phyloP scores from a whole-genome alignment of 2,888 invertebrate genomes.

The Lithophane semibrunnea region DNA sequence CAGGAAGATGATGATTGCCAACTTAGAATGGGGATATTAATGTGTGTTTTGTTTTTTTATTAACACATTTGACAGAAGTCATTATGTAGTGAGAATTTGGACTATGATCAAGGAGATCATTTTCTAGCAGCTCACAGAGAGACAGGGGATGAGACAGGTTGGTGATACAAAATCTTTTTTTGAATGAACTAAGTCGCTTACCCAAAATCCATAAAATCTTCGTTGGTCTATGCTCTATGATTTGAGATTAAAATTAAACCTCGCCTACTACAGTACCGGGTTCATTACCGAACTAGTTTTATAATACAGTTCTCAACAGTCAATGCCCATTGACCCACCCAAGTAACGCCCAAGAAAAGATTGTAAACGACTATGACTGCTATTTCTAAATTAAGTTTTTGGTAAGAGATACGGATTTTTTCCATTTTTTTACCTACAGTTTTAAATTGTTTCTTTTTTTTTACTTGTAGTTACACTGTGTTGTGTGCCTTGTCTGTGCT shows the following conservation, averaged over 20 bases:
- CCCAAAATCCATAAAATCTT: neutral
- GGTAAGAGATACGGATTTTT: neutral
- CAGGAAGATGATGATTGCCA: no score
- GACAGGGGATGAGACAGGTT: no score
- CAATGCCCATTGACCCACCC: neutral
- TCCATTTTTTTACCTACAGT: no score
- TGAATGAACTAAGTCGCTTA: neutral
- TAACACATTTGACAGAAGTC: neutral
- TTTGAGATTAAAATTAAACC: neutral
- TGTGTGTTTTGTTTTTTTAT: neutral
- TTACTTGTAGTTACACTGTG: no score
- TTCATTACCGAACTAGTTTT: neutral
- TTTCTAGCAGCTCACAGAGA: no score
- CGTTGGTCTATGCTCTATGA: neutral
- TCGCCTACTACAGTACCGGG: neutral
- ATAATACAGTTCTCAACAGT: neutral
- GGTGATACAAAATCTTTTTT: neutral
- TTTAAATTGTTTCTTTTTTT: no score
- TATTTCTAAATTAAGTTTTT: neutral
- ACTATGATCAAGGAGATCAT: neutral
- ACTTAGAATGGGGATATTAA: neutral
- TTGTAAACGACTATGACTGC: neutral
- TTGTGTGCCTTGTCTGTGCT: no score
- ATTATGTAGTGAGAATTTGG: neutral
- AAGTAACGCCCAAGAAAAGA: constrained; percentile 4